Evolutionary conservation across 2,797 vertebrate species (phyloP), one percentile per base, ranked within the genome.

Genomic region (Simalia tracyae): DNA sequence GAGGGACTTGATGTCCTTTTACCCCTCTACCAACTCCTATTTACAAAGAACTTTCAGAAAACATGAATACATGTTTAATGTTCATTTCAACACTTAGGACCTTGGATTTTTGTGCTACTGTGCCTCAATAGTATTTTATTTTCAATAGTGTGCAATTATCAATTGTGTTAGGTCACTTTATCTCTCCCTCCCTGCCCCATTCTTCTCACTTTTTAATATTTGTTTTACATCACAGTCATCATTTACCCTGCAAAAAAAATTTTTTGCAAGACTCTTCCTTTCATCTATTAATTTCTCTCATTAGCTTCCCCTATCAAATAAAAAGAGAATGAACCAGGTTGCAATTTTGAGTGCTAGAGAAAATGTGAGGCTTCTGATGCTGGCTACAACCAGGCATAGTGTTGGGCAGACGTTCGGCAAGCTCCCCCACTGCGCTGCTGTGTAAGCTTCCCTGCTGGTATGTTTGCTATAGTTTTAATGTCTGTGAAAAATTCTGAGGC

Each of bases 401-500:
- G 94, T 97, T 92, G 86, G 97, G 96, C 98, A 97, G 97, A 97
- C 96, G 96, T 95, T 97, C 93, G 95, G 96, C 94, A 95, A 95
- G 96, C 96, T 97, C 97, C 96, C 98, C 97, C 97, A 97, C 98
- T 98, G 98, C 94, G 98, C 96, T 94, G 97, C 97, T 97, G 97
- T 96, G 96, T 95, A 96, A 95, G 96, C 97, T 96, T 97, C 97
- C 97, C 98, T 0, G 97, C 98, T 98, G 98, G 97, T 97, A 95
- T 97, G 98, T 98, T 98, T 98, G 97, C 97, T 97, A 97, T 97
- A 97, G 98, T 98, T 97, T 97, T 98, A 98, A 98, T 97, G 98
- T 97, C 97, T 98, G 97, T 95, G 97, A 97, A 98, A 98, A 98
- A 97, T 96, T 97, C 97, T 94, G 97, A 98, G 97, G 97, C 97